Evolutionary conservation across 2,888 invertebrate genomes (phyloP), one percentile per base, ranked within the genome.

Genomic region (Drosophila paramelanica): DNA sequence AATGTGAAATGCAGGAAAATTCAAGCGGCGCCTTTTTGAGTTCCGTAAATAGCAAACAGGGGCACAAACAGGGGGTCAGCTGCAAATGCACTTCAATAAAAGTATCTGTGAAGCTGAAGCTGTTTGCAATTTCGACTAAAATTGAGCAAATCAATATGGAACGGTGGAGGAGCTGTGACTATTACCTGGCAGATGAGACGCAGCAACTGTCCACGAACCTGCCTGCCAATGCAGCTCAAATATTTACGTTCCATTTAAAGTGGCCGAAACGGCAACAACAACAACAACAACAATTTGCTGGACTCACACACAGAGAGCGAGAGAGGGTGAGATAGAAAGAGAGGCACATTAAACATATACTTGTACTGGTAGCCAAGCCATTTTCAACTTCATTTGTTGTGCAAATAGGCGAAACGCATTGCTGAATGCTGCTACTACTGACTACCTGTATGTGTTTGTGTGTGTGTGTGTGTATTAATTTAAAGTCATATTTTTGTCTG

Each of bases 211-310:
- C 61, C 67, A 52, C 58, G 58, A 36, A 51, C 53, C 53, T 62
- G 60, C 7, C 61, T 49, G 59, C 61, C 67, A 77, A 86, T 73
- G 82, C 79, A 76, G 66, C 72, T 86, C 81, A 88, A 79, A 86
- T 86, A 88, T 86, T 86, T 86, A 88, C 89, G 77, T 83, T 86
- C 77, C 84, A 88, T 88, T 85, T 81, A 65, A 85, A 88, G 83
- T 79, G 80, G 73, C 68, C 53, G 61, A 55, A 31, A 53, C 52
- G 62, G 17, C 62, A 52, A 47, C 60, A 58, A 39, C 61, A 66
- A 36, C 39, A 42, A 47, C 51, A 17, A 14, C 31, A 17, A 46
- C 8, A n/a, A n/a, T n/a, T 20, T 33, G 41, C 59, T 56, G 56
- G 46, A 53, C 42, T n/a, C 49, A 23, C 13, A 27, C 33, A 36